Base-by-base conservation (phyloP, 2,888 invertebrate species). In the Stenchaetothrips biformis region DNA sequence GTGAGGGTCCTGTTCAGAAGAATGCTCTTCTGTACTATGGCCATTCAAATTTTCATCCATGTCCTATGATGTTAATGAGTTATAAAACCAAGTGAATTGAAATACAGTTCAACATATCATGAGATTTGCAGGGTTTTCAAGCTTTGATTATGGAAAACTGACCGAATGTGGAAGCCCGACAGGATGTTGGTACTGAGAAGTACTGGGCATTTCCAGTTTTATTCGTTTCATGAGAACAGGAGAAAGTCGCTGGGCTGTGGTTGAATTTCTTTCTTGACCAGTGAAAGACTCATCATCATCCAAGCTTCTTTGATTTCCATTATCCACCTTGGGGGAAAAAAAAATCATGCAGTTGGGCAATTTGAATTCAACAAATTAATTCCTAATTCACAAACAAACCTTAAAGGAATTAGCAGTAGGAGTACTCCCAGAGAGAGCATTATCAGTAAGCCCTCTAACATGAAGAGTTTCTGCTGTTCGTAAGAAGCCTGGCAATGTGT, bases 381-480 rank as follows among this genome's bases (percentile, higher is more conserved):
- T 74, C 67, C 25, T 25, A 59, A 6, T 59, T 59, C 59, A 59
- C 59, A 18, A 59, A 16, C 37, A 37, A 37, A 47, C 59, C 18
- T 79, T 59, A 6, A 16, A 18, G 6, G 59, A 53, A 21, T n/a
- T 79, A 21, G 13, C 0, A n/a, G 79, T 16, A 27, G 79, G 21
- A 3, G 49, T 79, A 37, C 13, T 79, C 18, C 48, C 16, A 47
- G 48, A 47, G 3, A 47, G 16, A 48, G 47, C 37, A 21, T 49
- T 53, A 21, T 79, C 59, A 25, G 88, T 87, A 80, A 88, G 83
- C 0, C 88, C 88, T 83, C 88, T 87, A 27, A 88, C 87, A 84
- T 88, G 88, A 81, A 88, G 84, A 79, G 87, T 84, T 83, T 88
- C 88, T 7, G 88, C 88, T 78, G 88, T 88, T 84, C 87, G 87